Evolutionary conservation across 2,797 vertebrate genomes (phyloP), one percentile per base, ranked within the genome.

Genomic region (Cheirogaleus major): DNA sequence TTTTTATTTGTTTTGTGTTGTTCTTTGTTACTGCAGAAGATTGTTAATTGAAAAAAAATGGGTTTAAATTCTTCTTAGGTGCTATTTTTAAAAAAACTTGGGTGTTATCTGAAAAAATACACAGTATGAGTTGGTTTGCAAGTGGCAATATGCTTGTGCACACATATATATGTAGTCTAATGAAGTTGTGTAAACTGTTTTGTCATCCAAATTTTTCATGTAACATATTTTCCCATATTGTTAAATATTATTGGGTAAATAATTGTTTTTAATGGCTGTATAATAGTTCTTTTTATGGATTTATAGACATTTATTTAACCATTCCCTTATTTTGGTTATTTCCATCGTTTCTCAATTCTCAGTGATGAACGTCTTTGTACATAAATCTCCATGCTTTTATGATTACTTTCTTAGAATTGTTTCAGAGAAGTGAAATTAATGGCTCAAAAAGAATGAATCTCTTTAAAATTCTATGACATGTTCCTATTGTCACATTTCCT

Each of bases 351-450:
- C 72, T 95, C 69, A 89, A 85, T 88, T 57, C 43, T 95, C 38
- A 14, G 0, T 93, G 59, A 48, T 78, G 45, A 72, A 35, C 13
- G 12, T 57, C 23, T 79, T 92, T 38, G 25, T 80, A 38, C 1
- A 32, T 93, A 57, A 86, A 91, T 89, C 20, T 75, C 59, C 20
- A 22, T 83, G 43, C 12, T 90, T n/a, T 81, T 30, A 7, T 78
- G 20, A 55, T 69, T 59, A 12, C 82, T 82, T 81, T 92, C 87
- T 90, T 93, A 86, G 61, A 85, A 52, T 67, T 80, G 23, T 72
- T 88, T 96, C 50, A 90, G 67, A 90, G 69, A 90, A 63, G 27
- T 32, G 15, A 81, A 95, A 90, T 94, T 57, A 91, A 84, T 73
- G 67, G 13, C 76, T 95, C 18, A 27, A 10, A 89, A 65, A 73